Base-by-base conservation (phyloP, 2,113 vertebrate genomes). In the Hiodon alosoides region DNA sequence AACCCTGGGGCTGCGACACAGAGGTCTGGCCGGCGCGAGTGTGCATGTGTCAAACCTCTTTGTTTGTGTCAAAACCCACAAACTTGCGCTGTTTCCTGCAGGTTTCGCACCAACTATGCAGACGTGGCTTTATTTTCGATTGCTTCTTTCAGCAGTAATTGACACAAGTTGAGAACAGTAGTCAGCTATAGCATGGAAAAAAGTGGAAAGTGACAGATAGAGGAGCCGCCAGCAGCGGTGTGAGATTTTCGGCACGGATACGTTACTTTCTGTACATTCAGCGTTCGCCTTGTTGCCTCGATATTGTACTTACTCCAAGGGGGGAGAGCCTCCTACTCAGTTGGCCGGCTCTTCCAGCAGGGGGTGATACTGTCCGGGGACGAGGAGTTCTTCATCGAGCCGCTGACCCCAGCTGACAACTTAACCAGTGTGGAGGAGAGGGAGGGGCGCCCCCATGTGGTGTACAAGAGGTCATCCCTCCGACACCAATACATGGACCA, bases 381-480 rank as follows among this genome's bases (percentile, higher is more conserved):
- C 55, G 97, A 98, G 81, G 96, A 99, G 75, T 99, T 96, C 87
- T 92, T 99, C 86, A 98, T 99, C 9, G 97, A 99, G 81, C 97
- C 97, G 13, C 89, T 99, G 81, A 90, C 89, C 77, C 90, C 89
- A 0, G 87, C 90, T 64, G 85, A 90, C 81, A 95, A 94, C 61
- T 75, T 93, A 57, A 92, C 89, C 48, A 57, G 62, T 1, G 87
- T 82, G 69, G 89, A 84, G 0, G 92, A 93, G 83, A 87, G 88
- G 78, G 94, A 89, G 79, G 94, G 92, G 79, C 96, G 92, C 81
- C 97, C 96, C 76, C 97, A 99, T 68, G 95, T 99, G 71, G 94
- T 99, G 13, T 99, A 98, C 86, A 99, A 98, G 83, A 90, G 97
- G 4, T 99, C 97, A 0, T 98, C 97, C 9, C 90, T 99, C 58